Evolutionary conservation across 23 tunicate species (phyloP), one percentile per base, ranked within the genome.

Genomic region (Styela clava): DNA sequence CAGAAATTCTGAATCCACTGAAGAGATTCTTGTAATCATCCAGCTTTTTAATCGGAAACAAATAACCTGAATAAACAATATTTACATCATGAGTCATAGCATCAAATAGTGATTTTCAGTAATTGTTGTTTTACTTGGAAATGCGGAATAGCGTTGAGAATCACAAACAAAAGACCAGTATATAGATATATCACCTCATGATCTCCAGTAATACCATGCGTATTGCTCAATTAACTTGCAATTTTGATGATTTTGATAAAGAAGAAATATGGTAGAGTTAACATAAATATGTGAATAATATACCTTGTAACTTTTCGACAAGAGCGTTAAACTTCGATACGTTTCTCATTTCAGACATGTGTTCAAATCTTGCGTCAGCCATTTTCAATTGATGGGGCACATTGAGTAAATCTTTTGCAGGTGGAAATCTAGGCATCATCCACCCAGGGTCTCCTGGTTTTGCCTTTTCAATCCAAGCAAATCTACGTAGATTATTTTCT

Each of bases 361-460:
- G 74, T 35, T 77, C 52, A 5, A 69, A 52, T 37, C 85, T 82
- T 35, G 65, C 74, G 29, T 84, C 94, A 28, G 61, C 79, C 52
- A 71, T 78, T 24, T 69, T 64, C 74, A 88, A 78, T 30, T 62
- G 16, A 22, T 35, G 70, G 2, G 94, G 94, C 2, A 88, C 84
- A 36, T 84, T 74, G 1, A 25, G 79, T 19, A 83, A 62, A 26
- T 71, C 68, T 16, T 88, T 82, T 3, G 94, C 94, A 27, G 71
- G 30, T 2, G 33, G 34, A 71, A 36, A 84, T 52, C 94, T 32
- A 5, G 94, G 94, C 2, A 88, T 52, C 2, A 69, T 30, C 94
- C 88, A 88, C 5, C 88, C 87, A 19, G 64, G 62, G 32, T 84
- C 85, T n/a, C 79, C 94, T 1, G 83, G 74, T 18, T 34, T 70